Evolutionary conservation across 2,113 vertebrate species (phyloP).

Genomic region (Peucedramus taeniatus): DNA sequence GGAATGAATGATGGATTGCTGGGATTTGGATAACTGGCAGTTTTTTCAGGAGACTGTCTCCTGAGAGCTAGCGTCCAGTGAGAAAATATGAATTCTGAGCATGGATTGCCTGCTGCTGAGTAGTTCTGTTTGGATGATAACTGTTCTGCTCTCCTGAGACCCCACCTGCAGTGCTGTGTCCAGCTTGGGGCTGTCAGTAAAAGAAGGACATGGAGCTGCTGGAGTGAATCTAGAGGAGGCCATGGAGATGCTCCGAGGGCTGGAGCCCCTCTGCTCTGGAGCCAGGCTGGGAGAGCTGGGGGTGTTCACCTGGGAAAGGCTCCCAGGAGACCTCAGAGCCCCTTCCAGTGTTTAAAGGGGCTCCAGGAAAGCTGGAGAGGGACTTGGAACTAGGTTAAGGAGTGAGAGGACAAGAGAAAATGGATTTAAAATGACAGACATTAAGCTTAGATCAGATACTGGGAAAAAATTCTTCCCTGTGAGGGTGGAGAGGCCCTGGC

Average conservation of each 20-base stretch:
- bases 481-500: not conserved
- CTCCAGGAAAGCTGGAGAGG: not conserved
- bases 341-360: not conserved
- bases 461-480: not conserved
- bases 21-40: not conserved
- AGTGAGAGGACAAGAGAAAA: not conserved
- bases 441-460: not conserved
- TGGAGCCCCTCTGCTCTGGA: not conserved
- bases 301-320: not conserved
- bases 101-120: not conserved
- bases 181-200: fast-evolving
- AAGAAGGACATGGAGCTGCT: not conserved
- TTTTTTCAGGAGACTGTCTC: not conserved
- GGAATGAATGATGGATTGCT: constrained; percentile 12
- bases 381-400: not conserved
- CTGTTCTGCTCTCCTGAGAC: not conserved
- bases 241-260: not conserved
- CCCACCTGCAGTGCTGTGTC: not conserved
- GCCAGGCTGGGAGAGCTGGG: not conserved
- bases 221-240: not conserved
- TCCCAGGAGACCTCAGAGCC: not conserved
- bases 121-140: not conserved
- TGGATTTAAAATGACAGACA: not conserved
- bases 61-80: not conserved
- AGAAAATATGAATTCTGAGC: not conserved